Conservation (phyloP, 2,888 invertebrate genomes). For the Acleris literana region DNA sequence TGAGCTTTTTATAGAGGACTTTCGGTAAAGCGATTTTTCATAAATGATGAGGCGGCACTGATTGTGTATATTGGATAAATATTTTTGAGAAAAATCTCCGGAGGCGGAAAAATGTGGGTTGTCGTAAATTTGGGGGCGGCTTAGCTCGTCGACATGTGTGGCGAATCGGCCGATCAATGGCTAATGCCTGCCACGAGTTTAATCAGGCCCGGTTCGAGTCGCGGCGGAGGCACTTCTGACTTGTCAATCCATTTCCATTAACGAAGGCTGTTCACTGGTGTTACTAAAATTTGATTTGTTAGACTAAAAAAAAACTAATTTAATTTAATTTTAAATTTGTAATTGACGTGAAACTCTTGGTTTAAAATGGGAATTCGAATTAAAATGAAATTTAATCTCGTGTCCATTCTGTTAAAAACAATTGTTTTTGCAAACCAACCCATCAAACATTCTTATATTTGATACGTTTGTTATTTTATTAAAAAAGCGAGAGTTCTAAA, state of each 20-base stretch:
- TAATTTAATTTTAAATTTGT: too few relatives aligned
- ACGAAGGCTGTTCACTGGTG: slow-evolving; percentile 17
- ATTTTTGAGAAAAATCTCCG: slow-evolving; percentile 72
- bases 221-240: slow-evolving; percentile 38
- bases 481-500: too few relatives aligned
- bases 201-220: slow-evolving; percentile 52
- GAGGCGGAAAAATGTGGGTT: slow-evolving; percentile 62
- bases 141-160: slow-evolving; percentile 75
- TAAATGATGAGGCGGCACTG: slow-evolving; percentile 81
- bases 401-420: too few relatives aligned
- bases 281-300: background rate
- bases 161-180: slow-evolving; percentile 72
- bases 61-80: slow-evolving; percentile 80
- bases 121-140: slow-evolving; percentile 71
- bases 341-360: too few relatives aligned
- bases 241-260: slow-evolving; percentile 19
- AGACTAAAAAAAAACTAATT: too few relatives aligned
- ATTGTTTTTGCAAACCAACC: background rate
- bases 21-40: slow-evolving; percentile 79
- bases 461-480: too few relatives aligned
- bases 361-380: too few relatives aligned
- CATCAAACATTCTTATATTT: too few relatives aligned
- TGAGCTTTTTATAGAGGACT: slow-evolving; percentile 81
- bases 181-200: slow-evolving; percentile 54
- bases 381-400: too few relatives aligned